Evolutionary conservation across 1,140 invertebrate species (phyloP).

Genomic region (Bactericera cockerelli): DNA sequence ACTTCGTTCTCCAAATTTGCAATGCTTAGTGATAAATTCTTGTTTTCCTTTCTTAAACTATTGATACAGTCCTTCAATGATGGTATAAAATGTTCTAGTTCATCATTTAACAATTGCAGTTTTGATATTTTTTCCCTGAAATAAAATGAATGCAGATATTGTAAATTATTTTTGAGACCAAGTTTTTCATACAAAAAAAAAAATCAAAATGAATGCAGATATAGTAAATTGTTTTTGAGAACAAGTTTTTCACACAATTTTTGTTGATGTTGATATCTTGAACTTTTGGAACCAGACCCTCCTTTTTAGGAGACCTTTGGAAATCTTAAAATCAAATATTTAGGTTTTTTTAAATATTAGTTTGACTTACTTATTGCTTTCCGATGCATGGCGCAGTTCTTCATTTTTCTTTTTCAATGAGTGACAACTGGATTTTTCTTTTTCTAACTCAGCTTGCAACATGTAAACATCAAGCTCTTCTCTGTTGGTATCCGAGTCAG

Average conservation of each 20-base stretch:
- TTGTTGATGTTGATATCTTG: too few relatives aligned
- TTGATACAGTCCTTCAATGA: background rate
- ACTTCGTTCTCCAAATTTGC: background rate
- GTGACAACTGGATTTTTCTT: background rate
- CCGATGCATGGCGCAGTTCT: background rate
- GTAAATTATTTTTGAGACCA: too few relatives aligned
- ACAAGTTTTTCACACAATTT: too few relatives aligned
- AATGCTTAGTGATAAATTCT: background rate
- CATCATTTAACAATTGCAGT: background rate
- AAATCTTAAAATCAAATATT: too few relatives aligned
- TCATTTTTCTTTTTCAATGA: constrained; percentile 2
- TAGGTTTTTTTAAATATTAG: too few relatives aligned
- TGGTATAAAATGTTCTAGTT: background rate
- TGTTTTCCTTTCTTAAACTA: background rate
- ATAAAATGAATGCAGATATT: too few relatives aligned
- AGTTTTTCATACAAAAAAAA: too few relatives aligned
- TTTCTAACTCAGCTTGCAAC: background rate
- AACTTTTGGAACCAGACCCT: too few relatives aligned
- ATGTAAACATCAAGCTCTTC: background rate
- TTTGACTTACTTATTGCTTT: too few relatives aligned
- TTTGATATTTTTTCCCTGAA: background rate
- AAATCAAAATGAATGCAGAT: too few relatives aligned
- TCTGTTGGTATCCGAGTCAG: background rate
- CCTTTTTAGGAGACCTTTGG: too few relatives aligned
- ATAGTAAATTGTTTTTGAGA: too few relatives aligned